These are phyloP conservation scores for Drosophila falleni DNA, from an alignment of 2,888 invertebrate genomes.

Conservation along the genomic window DNA sequence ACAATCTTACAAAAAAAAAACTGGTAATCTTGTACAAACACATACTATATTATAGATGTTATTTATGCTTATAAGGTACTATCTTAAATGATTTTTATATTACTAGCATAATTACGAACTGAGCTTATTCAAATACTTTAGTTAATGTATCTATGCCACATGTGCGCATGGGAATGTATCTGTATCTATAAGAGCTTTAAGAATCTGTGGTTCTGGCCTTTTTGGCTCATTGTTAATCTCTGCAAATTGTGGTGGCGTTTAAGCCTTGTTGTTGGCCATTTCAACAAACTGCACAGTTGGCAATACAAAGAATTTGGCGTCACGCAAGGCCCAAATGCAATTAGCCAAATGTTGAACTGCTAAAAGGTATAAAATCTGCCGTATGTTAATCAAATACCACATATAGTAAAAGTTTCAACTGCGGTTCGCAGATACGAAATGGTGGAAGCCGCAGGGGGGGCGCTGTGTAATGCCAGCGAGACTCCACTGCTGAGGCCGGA, in stretches of 20 bases:
- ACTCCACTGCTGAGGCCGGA: conserved; percentile 68
- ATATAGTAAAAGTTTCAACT: conserved; percentile 26
- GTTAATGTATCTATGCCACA: background rate
- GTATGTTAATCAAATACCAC: background rate
- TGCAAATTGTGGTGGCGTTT: conserved; percentile 12
- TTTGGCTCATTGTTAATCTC: conserved; percentile 21
- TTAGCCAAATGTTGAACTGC: conserved; percentile 46
- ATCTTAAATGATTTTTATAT: too few species aligned
- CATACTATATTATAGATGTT: background rate
- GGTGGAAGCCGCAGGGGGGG: conserved; percentile 33
- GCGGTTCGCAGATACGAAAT: conserved; percentile 25
- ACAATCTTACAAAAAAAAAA: background rate
- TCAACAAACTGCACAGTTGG: conserved; percentile 52
- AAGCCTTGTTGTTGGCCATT: conserved; percentile 16
- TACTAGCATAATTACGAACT: background rate
- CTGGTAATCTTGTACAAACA: background rate
- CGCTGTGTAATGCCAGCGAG: conserved; percentile 74
- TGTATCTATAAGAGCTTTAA: background rate
- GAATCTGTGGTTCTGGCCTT: conserved; percentile 1
- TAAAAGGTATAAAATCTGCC: conserved; percentile 53
- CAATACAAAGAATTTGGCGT: conserved; percentile 74
- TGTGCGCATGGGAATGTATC: background rate
- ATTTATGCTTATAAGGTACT: background rate
- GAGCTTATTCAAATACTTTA: background rate
- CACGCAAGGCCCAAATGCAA: conserved; percentile 73